Evolutionary conservation across 2,797 vertebrate species (phyloP).

Genomic region (Diplodus sargus): DNA sequence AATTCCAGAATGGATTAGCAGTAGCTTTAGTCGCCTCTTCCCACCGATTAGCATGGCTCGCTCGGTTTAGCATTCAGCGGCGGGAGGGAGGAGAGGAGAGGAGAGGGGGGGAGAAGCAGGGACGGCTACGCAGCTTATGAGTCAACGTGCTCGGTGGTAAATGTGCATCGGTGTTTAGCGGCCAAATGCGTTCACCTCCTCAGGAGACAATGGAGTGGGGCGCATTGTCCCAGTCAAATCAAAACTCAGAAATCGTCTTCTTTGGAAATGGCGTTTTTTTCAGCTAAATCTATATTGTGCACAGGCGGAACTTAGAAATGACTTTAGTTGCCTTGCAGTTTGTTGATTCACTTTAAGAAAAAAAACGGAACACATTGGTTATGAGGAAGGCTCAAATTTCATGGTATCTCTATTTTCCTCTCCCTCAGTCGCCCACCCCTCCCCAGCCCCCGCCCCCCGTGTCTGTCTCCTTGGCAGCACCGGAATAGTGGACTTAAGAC

Average conservation of each 20-base stretch:
- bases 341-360: background rate
- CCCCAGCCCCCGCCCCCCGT: background rate
- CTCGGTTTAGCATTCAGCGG: constrained; percentile 74
- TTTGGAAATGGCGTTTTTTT: background rate
- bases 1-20: constrained; percentile 89
- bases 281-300: background rate
- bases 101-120: constrained; percentile 44
- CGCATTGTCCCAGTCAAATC: constrained; percentile 57
- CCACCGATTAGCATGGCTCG: constrained; percentile 81
- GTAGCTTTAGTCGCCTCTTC: constrained; percentile 85
- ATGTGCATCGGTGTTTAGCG: constrained; percentile 61
- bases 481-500: constrained; percentile 72
- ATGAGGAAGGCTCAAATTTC: background rate
- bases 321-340: background rate
- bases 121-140: constrained; percentile 73
- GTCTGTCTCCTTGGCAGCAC: constrained; percentile 55
- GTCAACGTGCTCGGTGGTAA: constrained; percentile 65
- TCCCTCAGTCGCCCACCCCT: constrained; percentile 3
- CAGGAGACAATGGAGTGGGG: constrained; percentile 43
- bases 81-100: constrained; percentile 56
- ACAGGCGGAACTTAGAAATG: background rate
- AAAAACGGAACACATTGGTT: background rate
- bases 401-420: constrained; percentile 20
- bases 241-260: background rate
- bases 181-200: constrained; percentile 68